phyloP scores from a whole-genome alignment of 2,113 vertebrate genomes.

The Percopsis transmontana region DNA sequence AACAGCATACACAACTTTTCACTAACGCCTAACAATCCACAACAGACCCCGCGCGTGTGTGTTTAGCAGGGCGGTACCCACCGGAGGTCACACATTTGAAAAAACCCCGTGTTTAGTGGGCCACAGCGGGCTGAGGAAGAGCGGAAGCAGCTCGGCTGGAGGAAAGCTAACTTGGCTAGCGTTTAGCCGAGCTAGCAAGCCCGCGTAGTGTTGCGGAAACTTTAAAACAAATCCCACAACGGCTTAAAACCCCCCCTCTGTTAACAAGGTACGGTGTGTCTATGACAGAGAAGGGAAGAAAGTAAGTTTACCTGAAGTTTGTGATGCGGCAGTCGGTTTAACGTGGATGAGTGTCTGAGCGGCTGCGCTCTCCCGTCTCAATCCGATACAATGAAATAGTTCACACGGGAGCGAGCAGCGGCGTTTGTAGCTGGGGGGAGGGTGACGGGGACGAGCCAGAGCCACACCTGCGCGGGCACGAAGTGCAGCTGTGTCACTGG shows the following conservation, averaged over 20 bases:
- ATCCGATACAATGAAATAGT: conserved; percentile 72
- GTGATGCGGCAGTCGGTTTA: conserved; percentile 36
- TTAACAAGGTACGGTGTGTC: accelerated
- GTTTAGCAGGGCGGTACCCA: background rate
- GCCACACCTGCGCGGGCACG: conserved; percentile 82
- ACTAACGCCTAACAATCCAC: background rate
- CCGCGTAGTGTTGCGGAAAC: conserved; percentile 47
- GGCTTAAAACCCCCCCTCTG: conserved; percentile 5
- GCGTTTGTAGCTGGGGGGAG: conserved; percentile 66
- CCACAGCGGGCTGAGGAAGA: background rate
- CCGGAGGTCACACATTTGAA: background rate
- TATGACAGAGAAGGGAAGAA: background rate
- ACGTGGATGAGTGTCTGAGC: conserved; percentile 19
- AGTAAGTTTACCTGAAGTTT: conserved; percentile 72
- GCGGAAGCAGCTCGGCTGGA: conserved; percentile 54
- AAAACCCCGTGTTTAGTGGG: background rate
- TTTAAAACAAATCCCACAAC: conserved; percentile 18
- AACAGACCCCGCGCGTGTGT: accelerated
- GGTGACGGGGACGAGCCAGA: conserved; percentile 62
- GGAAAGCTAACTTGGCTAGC: conserved; percentile 46
- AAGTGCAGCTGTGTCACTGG: background rate
- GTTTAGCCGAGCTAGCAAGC: conserved; percentile 26
- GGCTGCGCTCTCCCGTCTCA: conserved; percentile 45
- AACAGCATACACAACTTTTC: conserved; percentile 23
- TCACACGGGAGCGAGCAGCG: conserved; percentile 67